Base-by-base conservation (phyloP, 2,113 vertebrate genomes). In the Embiotoca jacksoni region DNA sequence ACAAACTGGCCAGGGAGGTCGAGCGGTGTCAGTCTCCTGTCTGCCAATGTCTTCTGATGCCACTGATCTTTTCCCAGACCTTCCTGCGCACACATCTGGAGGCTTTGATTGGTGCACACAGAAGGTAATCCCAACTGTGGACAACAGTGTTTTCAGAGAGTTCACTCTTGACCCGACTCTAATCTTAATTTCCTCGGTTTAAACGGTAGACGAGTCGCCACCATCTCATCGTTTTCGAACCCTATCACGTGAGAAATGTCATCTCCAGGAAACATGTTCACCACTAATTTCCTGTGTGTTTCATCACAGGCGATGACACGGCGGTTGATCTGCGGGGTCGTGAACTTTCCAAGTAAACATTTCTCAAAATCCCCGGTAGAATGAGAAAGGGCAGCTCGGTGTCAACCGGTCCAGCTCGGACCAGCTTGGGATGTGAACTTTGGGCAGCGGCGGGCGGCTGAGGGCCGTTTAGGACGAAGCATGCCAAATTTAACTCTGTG, bases 341-440 rank as follows among this genome's bases (percentile, higher is more conserved):
- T 86, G 92, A 89, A 92, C 91, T 92, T 87, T 81, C 58, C 73
- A 52, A 70, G 86, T 86, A 91, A 93, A 93, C 86, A 93, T 92
- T 90, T 92, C 79, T 86, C 54, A 72, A 90, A 91, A 89, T 78
- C 88, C 85, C 78, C 75, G n/a, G 66, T 81, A 72, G 88, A 88
- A 91, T 72, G 80, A 89, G 81, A 89, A 87, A 90, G 87, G 86
- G 76, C 78, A 83, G 69, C 46, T 74, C 62, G 71, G 88, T 87
- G 86, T 91, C 82, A 88, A 44, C 76, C 79, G 57, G 89, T 85
- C 84, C 90, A 66, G 78, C 74, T 70, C 7, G 62, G 77, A 88
- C 86, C 83, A 80, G 85, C 75, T 72, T 77, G 82, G 90, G 87
- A 88, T 83, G 84, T 89, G 83, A 92, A 92, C 88, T 92, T 85